These are phyloP conservation scores for Hirundichthys speculiger DNA, from an alignment of 2,113 vertebrate genomes.

Conservation along the genomic window DNA sequence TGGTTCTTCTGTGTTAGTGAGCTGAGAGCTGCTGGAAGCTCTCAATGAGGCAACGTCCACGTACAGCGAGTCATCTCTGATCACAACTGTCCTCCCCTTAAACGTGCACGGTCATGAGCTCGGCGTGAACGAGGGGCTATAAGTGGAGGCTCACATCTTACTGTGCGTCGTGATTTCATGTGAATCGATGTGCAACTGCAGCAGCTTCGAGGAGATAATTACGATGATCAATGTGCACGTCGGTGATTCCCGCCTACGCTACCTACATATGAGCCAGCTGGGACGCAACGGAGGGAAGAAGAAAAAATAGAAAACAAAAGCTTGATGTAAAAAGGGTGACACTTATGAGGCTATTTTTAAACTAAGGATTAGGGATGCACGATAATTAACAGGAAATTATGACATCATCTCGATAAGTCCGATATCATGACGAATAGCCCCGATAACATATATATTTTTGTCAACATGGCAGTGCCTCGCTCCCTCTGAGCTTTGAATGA, in stretches of 20 bases:
- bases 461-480: no score
- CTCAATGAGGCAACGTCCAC: no score
- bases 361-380: no score
- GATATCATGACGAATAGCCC: no score
- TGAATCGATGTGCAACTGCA: conserved; percentile 45
- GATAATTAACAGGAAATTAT: no score
- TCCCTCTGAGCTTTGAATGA: no score
- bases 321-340: conserved; percentile 9
- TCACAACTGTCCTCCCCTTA: neutral
- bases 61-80: neutral
- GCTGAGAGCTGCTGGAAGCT: no score
- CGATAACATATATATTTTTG: no score
- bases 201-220: conserved; percentile 49
- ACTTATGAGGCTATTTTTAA: no score
- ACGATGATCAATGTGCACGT: conserved; percentile 45
- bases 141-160: conserved; percentile 17
- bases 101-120: neutral
- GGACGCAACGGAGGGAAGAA: conserved; percentile 35
- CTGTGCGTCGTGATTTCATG: neutral
- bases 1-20: no score
- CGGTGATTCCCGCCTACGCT: conserved; percentile 52
- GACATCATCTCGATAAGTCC: no score
- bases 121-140: conserved; percentile 18
- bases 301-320: conserved; percentile 5
- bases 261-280: conserved; percentile 45